These are phyloP conservation scores for Darevskia nairensis DNA, from an alignment of 2,797 vertebrate species.

Conservation along the genomic window DNA sequence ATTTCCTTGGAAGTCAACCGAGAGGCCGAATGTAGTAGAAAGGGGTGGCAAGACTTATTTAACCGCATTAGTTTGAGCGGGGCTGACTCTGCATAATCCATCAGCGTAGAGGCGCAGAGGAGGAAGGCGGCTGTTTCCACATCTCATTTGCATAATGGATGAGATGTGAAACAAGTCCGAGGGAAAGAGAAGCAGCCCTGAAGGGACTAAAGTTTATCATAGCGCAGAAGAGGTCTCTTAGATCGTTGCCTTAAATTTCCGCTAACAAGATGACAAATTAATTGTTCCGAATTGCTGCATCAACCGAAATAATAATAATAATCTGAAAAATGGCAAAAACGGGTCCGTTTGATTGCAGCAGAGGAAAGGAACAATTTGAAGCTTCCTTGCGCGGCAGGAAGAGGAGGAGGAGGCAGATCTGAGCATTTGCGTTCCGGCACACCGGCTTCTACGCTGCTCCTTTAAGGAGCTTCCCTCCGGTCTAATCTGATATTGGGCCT, in stretches of 20 bases:
- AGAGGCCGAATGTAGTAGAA: constrained; percentile 74
- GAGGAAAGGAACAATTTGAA: constrained; percentile 62
- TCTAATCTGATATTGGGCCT: constrained; percentile 80
- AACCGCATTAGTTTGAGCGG: constrained; percentile 80
- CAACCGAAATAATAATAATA: constrained; percentile 63
- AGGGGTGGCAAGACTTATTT: constrained; percentile 76
- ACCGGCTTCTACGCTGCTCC: constrained; percentile 55
- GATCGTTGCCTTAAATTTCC: constrained; percentile 80
- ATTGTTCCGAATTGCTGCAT: constrained; percentile 75
- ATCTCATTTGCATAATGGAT: constrained; percentile 85
- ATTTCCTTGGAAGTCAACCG: constrained; percentile 50
- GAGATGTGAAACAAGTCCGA: constrained; percentile 79
- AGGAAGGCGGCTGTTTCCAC: constrained; percentile 79
- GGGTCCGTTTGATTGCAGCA: constrained; percentile 35
- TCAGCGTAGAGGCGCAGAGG: constrained; percentile 78
- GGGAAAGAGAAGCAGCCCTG: constrained; percentile 67
- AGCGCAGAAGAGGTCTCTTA: constrained; percentile 78
- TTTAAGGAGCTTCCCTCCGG: constrained; percentile 75
- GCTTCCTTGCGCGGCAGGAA: constrained; percentile 49
- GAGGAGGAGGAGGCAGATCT: constrained; percentile 47
- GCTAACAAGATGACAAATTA: constrained; percentile 83
- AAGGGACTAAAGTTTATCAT: constrained; percentile 82
- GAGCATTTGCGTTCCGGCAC: constrained; percentile 33
- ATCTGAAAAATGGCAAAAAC: not conserved
- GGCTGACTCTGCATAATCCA: constrained; percentile 75